Evolutionary conservation across 2,888 invertebrate genomes (phyloP).

Genomic region (Drosophila hawaiiensis): DNA sequence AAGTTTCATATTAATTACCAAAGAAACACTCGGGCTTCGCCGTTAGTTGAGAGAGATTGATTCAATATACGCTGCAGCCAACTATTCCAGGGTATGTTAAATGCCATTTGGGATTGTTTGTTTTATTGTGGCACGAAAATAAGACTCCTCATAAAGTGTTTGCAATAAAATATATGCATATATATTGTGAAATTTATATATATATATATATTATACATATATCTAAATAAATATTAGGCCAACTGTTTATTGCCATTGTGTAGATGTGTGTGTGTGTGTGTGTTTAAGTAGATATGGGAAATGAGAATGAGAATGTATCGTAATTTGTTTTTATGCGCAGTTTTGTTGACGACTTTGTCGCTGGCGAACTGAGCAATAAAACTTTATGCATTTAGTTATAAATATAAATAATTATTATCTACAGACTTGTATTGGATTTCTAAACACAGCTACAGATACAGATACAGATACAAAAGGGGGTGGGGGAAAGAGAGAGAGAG

Average conservation of each 20-base stretch:
- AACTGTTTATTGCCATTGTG: conserved; percentile 23
- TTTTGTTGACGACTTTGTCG: conserved; percentile 73
- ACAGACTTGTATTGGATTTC: conserved; percentile 66
- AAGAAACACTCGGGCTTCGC: fast-evolving
- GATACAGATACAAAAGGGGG: not conserved
- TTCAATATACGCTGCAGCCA: not conserved
- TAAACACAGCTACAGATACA: conserved; percentile 25
- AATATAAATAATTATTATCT: conserved; percentile 82
- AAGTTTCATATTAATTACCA: not conserved
- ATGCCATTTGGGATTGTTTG: conserved; percentile 1
- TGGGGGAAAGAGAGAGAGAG: not conserved
- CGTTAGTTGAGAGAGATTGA: not conserved
- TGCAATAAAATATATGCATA: conserved; percentile 67
- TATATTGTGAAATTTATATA: conserved; percentile 56
- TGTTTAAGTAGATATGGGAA: conserved; percentile 38
- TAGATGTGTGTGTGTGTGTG: conserved; percentile 7
- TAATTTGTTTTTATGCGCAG: conserved; percentile 77
- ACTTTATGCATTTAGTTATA: conserved; percentile 81
- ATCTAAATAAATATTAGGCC: conserved; percentile 12
- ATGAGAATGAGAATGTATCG: conserved; percentile 51
- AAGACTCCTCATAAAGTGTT: conserved; percentile 53
- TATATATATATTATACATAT: conserved; percentile 14
- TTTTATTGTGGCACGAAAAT: conserved; percentile 32
- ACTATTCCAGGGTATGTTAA: conserved; percentile 2
- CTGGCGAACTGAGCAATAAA: conserved; percentile 64